These are phyloP conservation scores for Mirza zaza DNA, from an alignment of 2,113 vertebrate species.

Conservation along the genomic window DNA sequence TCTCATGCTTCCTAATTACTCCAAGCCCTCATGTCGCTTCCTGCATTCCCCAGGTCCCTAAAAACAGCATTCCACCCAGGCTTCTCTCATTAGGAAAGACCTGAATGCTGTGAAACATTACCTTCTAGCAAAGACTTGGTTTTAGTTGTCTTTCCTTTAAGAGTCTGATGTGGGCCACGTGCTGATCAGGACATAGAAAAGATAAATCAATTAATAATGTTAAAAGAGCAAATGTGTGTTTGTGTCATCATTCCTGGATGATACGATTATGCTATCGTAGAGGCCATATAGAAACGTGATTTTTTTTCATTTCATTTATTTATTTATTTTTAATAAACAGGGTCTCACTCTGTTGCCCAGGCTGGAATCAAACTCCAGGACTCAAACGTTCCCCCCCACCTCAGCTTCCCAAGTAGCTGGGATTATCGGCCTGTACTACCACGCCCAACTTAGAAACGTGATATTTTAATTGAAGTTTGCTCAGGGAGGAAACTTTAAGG, in stretches of 20 bases:
- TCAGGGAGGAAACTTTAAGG: not conserved
- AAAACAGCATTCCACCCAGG: not conserved
- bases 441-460: too few species aligned
- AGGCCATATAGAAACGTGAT: not conserved
- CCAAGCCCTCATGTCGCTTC: not conserved
- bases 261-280: not conserved
- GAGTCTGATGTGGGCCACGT: not conserved
- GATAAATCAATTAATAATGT: not conserved
- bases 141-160: not conserved
- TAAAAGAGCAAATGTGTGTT: not conserved
- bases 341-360: too few species aligned
- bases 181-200: not conserved
- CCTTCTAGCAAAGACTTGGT: not conserved
- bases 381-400: too few species aligned
- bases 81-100: not conserved
- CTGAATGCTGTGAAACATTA: not conserved
- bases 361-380: too few species aligned
- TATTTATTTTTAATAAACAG: too few species aligned
- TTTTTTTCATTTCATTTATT: too few species aligned
- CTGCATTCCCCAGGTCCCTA: not conserved
- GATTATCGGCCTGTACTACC: too few species aligned
- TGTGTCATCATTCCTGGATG: not conserved
- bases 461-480: not conserved
- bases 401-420: too few species aligned
- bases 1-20: not conserved